Base-by-base conservation (phyloP, 2,113 vertebrate species). In the Phycodurus eques region DNA sequence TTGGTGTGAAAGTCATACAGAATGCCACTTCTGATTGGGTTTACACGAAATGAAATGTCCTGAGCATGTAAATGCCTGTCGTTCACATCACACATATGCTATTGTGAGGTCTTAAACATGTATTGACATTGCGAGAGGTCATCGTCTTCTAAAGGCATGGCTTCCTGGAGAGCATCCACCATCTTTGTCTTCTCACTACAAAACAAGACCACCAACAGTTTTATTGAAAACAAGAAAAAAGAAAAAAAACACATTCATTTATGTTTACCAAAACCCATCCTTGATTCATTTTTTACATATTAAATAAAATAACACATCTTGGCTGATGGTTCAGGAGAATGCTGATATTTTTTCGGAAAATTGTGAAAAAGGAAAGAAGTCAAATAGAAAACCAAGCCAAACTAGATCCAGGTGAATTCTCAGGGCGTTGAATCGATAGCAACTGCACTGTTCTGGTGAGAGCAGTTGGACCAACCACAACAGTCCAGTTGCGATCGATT, bases 111-210 rank as follows among this genome's bases (percentile, higher is more conserved):
- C 65, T 47, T 57, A 59, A 39, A 39, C 1, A 72, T 49, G 72
- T 62, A 59, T 67, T 20, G 14, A 66, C n/a, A 31, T 20, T 17
- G 49, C 33, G 9, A n/a, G 56, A 35, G 47, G 72, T 82, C 68
- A 33, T 67, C 14, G n/a, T 47, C 44, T 47, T 46, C 42, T 14
- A 66, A 22, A 53, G 2, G 61, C 51, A 19, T 46, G 56, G 43
- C 22, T 27, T 43, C 54, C 39, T 42, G 70, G 60, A 71, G 51
- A 31, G 43, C 9, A 54, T 5, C n/a, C 15, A 12, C 42, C 65
- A 2, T 17, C 64, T 14, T 42, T 42, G 44, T 64, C 20, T 81
- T 35, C 68, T 89, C 82, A 91, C 89, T 91, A 56, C 35, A 87
- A 78, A 75, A 82, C 4, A 83, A 33, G 62, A 33, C 22, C 13